Base-by-base conservation (phyloP, 23 tunicate genomes). In the Clavelina lepadiformis region DNA sequence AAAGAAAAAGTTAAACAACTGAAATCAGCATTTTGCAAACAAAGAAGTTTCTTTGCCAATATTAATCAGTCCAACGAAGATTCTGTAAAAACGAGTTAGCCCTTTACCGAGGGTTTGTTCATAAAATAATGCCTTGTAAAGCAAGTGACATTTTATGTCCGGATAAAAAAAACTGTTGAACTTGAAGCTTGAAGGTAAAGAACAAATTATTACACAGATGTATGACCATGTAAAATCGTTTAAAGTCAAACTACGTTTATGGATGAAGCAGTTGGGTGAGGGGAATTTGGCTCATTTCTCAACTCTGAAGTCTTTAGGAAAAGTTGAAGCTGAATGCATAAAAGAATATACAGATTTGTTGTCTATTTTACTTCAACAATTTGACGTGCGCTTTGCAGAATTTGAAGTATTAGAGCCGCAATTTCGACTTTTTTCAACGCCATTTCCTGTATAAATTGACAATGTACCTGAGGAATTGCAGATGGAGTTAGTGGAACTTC, bases 401-500 rank as follows among this genome's bases (percentile, higher is more conserved):
- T 64, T 64, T 64, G 25, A 4, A 19, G 81, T 44, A 51, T 24
- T 75, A 35, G 62, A 63, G 11, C 51, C 25, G 33, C 46, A 65
- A 75, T 75, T 75, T 65, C 3, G 7, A 65, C 72, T 75, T 49
- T 75, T 75, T 65, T 46, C 74, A 29, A 75, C 74, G 5, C 81
- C 74, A 18, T 49, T 75, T 31, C 46, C 72, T 46, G 73, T 75
- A 22, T 61, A 75, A 33, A 38, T 65, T 66, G 61, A 75, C 33
- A 57, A 18, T 50, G 60, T 75, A 15, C 22, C 47, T 46, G 81
- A 64, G 49, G 81, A 66, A 15, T 65, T 75, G 21, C 79, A 73
- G 58, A 73, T 73, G 79, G 70, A 73, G 79, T 65, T 73, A 41
- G 31, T 47, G 73, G 73, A 75, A 21, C 73, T 75, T 29, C 81